Evolutionary conservation across 2,113 vertebrate species (phyloP).

Genomic region (Podocnemis expansa): DNA sequence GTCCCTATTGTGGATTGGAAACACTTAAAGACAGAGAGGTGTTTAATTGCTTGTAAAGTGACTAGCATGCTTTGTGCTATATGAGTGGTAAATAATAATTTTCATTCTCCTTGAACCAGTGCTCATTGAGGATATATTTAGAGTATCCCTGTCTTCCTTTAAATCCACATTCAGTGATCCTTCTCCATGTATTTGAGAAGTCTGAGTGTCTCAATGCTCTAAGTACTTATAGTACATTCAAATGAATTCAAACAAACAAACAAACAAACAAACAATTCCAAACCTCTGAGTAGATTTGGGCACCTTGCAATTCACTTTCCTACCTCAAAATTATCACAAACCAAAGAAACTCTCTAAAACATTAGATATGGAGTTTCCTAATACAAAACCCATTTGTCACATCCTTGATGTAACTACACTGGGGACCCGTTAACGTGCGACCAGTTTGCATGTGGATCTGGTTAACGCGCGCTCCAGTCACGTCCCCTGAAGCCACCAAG

Average conservation of each 20-base stretch:
- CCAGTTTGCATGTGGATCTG: too few species aligned
- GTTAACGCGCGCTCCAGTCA: too few species aligned
- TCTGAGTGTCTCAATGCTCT: not conserved
- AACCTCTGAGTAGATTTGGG: not conserved
- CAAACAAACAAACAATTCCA: not conserved
- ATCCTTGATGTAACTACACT: not conserved
- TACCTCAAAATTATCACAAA: not conserved
- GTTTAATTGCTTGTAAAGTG: not conserved
- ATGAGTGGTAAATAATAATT: not conserved
- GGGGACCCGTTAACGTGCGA: too few species aligned
- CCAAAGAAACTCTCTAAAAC: not conserved
- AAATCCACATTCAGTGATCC: not conserved
- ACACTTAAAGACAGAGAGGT: not conserved
- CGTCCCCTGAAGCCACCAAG: too few species aligned
- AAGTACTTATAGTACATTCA: not conserved
- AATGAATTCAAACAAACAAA: too few species aligned
- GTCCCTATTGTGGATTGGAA: not conserved
- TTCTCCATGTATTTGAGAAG: not conserved
- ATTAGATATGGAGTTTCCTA: not conserved
- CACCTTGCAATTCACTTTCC: not conserved
- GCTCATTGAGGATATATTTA: not conserved
- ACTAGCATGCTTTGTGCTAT: not conserved
- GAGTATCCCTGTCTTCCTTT: not conserved
- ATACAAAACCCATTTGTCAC: not conserved
- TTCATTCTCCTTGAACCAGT: not conserved